Evolutionary conservation across 2,797 vertebrate species (phyloP).

Genomic region (Urosaurus nigricauda): DNA sequence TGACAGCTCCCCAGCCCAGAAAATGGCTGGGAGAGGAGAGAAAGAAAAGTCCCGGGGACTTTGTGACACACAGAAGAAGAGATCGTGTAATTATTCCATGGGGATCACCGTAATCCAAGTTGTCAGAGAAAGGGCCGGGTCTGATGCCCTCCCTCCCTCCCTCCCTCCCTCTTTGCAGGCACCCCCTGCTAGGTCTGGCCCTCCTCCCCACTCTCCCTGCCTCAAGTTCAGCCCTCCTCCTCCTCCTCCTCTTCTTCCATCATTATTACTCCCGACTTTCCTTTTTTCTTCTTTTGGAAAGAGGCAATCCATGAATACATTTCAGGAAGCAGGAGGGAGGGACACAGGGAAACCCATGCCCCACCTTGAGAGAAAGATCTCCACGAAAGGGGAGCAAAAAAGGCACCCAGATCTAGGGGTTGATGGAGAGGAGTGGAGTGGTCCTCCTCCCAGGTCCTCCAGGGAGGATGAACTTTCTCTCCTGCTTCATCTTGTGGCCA

Average conservation of each 20-base stretch:
- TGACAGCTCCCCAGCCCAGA: slow-evolving; percentile 61
- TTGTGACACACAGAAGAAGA: slow-evolving; percentile 69
- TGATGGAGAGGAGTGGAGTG: too few relatives aligned
- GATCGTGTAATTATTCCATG: slow-evolving; percentile 50
- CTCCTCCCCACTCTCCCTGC: slow-evolving; percentile 51
- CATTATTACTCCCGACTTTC: slow-evolving; percentile 15
- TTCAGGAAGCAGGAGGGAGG: slow-evolving; percentile 33
- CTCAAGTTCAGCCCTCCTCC: slow-evolving; percentile 42
- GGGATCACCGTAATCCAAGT: slow-evolving; percentile 55
- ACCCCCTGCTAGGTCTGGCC: slow-evolving; percentile 47
- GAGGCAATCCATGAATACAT: slow-evolving; percentile 5
- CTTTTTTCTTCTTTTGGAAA: too few relatives aligned
- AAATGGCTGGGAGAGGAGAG: slow-evolving; percentile 53
- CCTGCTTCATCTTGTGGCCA: slow-evolving; percentile 81
- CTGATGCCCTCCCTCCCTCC: neutral
- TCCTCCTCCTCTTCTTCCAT: slow-evolving; percentile 1
- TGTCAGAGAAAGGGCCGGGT: slow-evolving; percentile 37
- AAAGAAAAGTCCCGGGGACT: slow-evolving; percentile 76
- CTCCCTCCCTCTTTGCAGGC: too few relatives aligned
- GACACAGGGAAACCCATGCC: neutral
- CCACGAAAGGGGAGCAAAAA: neutral
- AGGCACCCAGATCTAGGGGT: too few relatives aligned
- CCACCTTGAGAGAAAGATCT: slow-evolving; percentile 1
- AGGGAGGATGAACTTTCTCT: slow-evolving; percentile 80
- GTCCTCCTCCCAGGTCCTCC: slow-evolving; percentile 50